Evolutionary conservation across 1,140 invertebrate genomes (phyloP).

Genomic region (Solen grandis): DNA sequence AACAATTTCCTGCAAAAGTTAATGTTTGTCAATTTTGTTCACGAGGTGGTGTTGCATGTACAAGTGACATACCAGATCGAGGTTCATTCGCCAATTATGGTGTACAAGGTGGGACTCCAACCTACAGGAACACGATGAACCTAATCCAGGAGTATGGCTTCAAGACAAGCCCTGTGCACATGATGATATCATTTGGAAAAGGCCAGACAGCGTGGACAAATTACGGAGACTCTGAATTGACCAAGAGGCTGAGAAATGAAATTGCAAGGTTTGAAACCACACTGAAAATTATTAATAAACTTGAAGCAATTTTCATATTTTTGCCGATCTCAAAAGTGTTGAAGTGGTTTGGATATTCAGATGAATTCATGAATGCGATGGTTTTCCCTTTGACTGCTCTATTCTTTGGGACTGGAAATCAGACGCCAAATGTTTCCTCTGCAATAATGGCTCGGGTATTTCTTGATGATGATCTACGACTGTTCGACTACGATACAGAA

Average conservation of each 20-base stretch:
- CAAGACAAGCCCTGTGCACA: conserved; percentile 62
- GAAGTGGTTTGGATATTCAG: conserved; percentile 69
- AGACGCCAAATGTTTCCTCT: conserved; percentile 72
- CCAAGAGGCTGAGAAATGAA: conserved; percentile 60
- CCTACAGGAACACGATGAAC: conserved; percentile 71
- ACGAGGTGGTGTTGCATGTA: conserved; percentile 69
- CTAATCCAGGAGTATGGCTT: conserved; percentile 69
- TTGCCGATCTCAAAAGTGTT: conserved; percentile 69
- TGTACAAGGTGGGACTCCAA: conserved; percentile 71
- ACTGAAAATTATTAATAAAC: conserved; percentile 67
- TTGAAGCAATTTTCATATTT: conserved; percentile 73
- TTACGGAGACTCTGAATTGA: conserved; percentile 68
- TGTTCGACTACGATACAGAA: conserved; percentile 73
- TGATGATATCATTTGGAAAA: conserved; percentile 77
- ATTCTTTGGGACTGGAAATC: conserved; percentile 76
- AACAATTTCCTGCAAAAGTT: too few relatives aligned
- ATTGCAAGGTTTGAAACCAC: conserved; percentile 69
- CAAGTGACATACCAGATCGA: conserved; percentile 54
- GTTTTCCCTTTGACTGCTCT: conserved; percentile 75
- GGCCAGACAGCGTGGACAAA: conserved; percentile 72
- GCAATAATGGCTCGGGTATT: conserved; percentile 75
- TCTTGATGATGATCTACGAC: conserved; percentile 70
- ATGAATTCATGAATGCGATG: conserved; percentile 73
- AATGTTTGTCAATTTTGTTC: neutral
- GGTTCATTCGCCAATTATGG: conserved; percentile 72